Conservation (phyloP, 2,888 invertebrate genomes). For the Antheraea yamamai region DNA sequence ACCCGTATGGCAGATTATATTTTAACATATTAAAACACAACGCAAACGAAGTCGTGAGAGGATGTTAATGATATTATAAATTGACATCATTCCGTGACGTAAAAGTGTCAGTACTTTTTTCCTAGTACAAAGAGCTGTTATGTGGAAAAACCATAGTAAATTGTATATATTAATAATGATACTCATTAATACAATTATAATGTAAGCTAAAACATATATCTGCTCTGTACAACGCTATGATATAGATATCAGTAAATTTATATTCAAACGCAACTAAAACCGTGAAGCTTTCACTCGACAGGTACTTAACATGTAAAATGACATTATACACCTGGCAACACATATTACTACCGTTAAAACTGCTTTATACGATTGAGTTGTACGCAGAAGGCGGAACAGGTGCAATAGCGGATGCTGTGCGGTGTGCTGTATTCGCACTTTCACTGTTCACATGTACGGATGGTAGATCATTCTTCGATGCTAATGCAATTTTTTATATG, state of each 20-base stretch:
- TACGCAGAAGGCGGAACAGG: not conserved
- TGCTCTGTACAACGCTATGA: not conserved
- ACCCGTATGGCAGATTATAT: too few species aligned
- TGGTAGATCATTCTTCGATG: not conserved
- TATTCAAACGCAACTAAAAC: not conserved
- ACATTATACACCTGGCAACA: conserved; percentile 14
- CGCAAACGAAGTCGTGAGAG: too few species aligned
- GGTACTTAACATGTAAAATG: conserved; percentile 16
- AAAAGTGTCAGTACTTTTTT: not conserved
- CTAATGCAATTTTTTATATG: not conserved
- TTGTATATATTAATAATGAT: too few species aligned
- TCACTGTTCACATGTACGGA: conserved; percentile 19
- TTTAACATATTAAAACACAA: too few species aligned
- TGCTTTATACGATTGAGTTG: conserved; percentile 12
- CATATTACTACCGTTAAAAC: conserved; percentile 17
- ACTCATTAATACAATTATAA: not conserved
- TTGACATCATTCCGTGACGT: not conserved
- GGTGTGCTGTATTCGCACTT: conserved; percentile 18
- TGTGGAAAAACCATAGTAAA: not conserved
- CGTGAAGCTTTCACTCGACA: conserved; percentile 20
- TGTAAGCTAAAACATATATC: not conserved
- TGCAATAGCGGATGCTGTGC: conserved; percentile 6
- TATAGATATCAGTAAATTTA: not conserved
- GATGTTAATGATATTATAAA: not conserved
- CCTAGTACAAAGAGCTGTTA: not conserved